phyloP scores from a whole-genome alignment of 1,140 invertebrate species.

The Trichonephila clavipes region DNA sequence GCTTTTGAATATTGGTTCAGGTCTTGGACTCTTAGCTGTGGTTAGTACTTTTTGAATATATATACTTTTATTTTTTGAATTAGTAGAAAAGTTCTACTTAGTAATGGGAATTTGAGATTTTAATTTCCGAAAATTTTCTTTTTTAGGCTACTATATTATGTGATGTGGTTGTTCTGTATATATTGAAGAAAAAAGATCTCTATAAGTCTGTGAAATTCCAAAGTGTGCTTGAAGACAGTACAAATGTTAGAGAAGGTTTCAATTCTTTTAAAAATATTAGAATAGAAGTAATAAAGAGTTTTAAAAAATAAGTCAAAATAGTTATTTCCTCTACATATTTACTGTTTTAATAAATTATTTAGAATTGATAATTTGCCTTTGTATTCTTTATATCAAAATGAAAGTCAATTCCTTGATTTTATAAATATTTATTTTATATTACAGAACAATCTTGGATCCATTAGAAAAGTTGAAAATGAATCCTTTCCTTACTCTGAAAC shows the following conservation, averaged over 20 bases:
- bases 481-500: background rate
- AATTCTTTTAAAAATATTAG: too few relatives aligned
- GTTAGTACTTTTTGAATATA: conserved; percentile 80
- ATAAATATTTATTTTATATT: background rate
- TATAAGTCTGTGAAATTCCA: conserved; percentile 81
- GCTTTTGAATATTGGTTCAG: conserved; percentile 83
- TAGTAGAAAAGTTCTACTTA: background rate
- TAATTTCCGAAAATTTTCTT: conserved; percentile 34
- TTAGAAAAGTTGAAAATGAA: background rate
- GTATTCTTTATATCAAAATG: too few relatives aligned
- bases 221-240: conserved; percentile 73
- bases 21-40: conserved; percentile 82
- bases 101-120: too few relatives aligned
- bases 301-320: too few relatives aligned
- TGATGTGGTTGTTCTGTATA: conserved; percentile 82
- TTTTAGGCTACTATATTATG: conserved; percentile 82
- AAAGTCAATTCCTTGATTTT: too few relatives aligned
- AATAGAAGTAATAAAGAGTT: too few relatives aligned
- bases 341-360: too few relatives aligned
- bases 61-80: background rate
- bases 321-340: too few relatives aligned
- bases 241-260: conserved; percentile 56
- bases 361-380: too few relatives aligned
- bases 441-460: conserved; percentile 19
- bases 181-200: conserved; percentile 80